A percentile compares a stretch with the other conserved stretches of the same genome.
Evolutionary conservation across 2,113 vertebrate genomes (phyloP).

Genomic region (Oxyura jamaicensis): DNA sequence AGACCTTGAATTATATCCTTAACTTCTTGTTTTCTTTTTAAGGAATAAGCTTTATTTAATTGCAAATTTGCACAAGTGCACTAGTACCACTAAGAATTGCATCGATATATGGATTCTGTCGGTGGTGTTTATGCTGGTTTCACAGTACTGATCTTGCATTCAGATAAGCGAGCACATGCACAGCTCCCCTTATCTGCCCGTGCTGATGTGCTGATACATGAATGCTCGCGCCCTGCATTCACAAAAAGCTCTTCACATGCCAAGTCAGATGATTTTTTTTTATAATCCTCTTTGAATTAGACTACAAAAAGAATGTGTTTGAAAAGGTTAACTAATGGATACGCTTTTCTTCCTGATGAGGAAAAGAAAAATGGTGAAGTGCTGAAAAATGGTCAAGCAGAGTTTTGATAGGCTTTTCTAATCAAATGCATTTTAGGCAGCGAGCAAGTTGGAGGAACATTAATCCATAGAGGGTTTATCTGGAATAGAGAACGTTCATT

Average conservation of each 20-base stretch:
- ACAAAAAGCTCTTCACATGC: constrained; percentile 61
- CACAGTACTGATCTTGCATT: constrained; percentile 56
- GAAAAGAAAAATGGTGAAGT: constrained; percentile 43
- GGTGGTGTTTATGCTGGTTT: constrained; percentile 59
- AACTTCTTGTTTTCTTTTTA: constrained; percentile 62
- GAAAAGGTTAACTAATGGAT: constrained; percentile 67
- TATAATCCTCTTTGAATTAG: constrained; percentile 61
- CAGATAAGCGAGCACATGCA: constrained; percentile 34
- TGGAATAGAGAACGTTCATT: constrained; percentile 42
- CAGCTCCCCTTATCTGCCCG: constrained; percentile 53
- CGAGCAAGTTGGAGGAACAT: constrained; percentile 21
- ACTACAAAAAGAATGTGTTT: constrained; percentile 48
- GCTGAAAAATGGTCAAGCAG: constrained; percentile 60
- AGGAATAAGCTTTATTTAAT: constrained; percentile 60
- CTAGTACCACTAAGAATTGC: constrained; percentile 36
- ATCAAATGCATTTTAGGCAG: constrained; percentile 26
- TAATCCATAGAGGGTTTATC: constrained; percentile 55
- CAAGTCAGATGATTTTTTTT: constrained; percentile 2
- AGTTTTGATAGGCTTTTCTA: constrained; percentile 51
- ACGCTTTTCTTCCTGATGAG: constrained; percentile 55
- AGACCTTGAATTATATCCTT: constrained; percentile 43
- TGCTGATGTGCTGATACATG: constrained; percentile 61
- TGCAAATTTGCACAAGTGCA: constrained; percentile 45
- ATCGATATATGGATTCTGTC: constrained; percentile 66
- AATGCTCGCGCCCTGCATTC: constrained; percentile 8